Conservation (phyloP, 2,888 invertebrate species). For the Cataglyphis albicans region DNA sequence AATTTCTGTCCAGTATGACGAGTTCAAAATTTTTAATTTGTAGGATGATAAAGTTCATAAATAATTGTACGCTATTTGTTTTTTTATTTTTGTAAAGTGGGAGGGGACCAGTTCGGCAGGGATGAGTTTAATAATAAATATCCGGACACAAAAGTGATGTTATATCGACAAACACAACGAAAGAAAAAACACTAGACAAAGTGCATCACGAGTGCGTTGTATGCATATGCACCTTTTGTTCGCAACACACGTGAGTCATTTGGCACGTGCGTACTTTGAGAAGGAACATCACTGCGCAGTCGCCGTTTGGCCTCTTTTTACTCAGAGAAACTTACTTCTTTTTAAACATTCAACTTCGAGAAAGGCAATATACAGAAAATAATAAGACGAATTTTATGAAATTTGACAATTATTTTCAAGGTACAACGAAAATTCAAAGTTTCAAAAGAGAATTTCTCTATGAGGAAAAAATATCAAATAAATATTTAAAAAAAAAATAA, state of each 20-base stretch:
- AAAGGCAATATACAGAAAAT: neutral
- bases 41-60: neutral
- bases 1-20: neutral
- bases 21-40: neutral
- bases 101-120: no score
- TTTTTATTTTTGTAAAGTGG: no score
- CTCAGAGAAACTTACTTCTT: neutral
- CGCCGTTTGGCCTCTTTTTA: neutral
- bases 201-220: neutral
- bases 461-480: neutral
- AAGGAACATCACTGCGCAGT: neutral
- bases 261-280: conserved; percentile 28
- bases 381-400: neutral
- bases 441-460: neutral
- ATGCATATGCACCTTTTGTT: conserved; percentile 20
- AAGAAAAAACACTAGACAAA: neutral
- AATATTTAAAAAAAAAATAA: neutral
- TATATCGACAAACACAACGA: conserved; percentile 13
- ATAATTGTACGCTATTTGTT: no score
- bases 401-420: neutral
- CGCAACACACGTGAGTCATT: conserved; percentile 34
- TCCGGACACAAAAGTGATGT: neutral
- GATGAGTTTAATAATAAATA: neutral
- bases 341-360: neutral
- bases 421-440: neutral